Conservation (phyloP, 2,797 vertebrate species). For the Gadopsis bispinosus region DNA sequence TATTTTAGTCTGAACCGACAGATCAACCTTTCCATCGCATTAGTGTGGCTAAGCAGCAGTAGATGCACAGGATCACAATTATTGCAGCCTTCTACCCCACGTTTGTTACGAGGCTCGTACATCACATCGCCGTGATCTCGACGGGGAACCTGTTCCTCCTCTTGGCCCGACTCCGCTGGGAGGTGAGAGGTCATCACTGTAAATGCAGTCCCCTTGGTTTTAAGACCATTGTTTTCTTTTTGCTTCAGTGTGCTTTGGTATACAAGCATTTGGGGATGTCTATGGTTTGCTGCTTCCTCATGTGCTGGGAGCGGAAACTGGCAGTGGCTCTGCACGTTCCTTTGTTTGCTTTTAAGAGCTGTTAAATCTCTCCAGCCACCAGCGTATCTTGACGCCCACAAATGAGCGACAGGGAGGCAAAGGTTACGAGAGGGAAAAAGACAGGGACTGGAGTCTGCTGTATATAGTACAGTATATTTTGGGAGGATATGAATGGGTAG, state of each 20-base stretch:
- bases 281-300: slow-evolving; percentile 21
- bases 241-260: background rate
- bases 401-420: slow-evolving; percentile 1
- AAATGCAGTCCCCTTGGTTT: background rate
- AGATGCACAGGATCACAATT: background rate
- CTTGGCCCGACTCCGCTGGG: background rate
- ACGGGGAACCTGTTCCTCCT: background rate
- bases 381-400: background rate
- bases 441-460: background rate
- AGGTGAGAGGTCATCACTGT: slow-evolving; percentile 2
- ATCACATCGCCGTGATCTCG: slow-evolving; percentile 6
- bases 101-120: background rate
- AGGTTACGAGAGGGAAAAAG: background rate
- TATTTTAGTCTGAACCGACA: background rate
- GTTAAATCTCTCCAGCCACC: slow-evolving; percentile 14
- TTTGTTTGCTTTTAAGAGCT: slow-evolving; percentile 32
- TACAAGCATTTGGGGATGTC: background rate
- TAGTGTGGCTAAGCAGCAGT: background rate
- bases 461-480: background rate
- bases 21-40: background rate
- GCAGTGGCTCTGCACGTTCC: background rate
- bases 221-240: background rate
- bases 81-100: background rate
- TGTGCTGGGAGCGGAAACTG: slow-evolving; percentile 12
- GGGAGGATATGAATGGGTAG: background rate